phyloP scores from a whole-genome alignment of 2,113 vertebrate genomes.

The Thalassarche chlororhynchos region DNA sequence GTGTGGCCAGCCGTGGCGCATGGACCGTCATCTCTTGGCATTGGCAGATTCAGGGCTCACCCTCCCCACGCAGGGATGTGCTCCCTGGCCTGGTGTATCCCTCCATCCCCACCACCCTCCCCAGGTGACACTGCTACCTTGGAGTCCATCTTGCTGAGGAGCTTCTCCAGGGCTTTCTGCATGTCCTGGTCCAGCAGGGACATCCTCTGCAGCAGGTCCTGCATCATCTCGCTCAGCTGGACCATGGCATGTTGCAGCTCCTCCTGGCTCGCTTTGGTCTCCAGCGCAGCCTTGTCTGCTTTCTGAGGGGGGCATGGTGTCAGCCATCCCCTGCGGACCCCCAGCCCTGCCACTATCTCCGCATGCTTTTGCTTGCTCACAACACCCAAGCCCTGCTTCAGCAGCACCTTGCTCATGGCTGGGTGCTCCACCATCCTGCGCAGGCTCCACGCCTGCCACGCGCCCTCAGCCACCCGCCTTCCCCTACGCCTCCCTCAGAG shows the following conservation, averaged over 20 bases:
- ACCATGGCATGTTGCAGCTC: slow-evolving; percentile 39
- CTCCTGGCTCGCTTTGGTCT: slow-evolving; percentile 32
- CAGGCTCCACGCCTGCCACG: neutral
- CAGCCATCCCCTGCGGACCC: neutral
- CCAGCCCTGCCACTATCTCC: too few relatives aligned
- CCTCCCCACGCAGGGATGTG: neutral
- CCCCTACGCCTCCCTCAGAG: neutral
- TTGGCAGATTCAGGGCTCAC: neutral
- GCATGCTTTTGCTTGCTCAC: neutral
- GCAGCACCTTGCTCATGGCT: slow-evolving; percentile 14
- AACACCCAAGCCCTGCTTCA: slow-evolving; percentile 42
- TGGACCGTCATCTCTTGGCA: fast-evolving
- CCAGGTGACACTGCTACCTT: slow-evolving; percentile 29
- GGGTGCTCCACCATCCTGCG: neutral
- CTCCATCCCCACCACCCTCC: neutral
- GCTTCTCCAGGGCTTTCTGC: slow-evolving; percentile 50
- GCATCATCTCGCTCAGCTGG: slow-evolving; percentile 59
- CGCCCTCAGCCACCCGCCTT: neutral
- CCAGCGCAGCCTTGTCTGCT: slow-evolving; percentile 42
- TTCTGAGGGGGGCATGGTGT: slow-evolving; percentile 44
- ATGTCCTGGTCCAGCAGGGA: slow-evolving; percentile 42
- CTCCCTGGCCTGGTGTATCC: neutral
- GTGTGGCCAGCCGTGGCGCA: neutral
- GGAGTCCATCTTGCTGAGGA: slow-evolving; percentile 33
- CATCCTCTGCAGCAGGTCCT: slow-evolving; percentile 62